Evolutionary conservation across 2,888 invertebrate genomes (phyloP).

Genomic region (Lamellibrachia satsuma): DNA sequence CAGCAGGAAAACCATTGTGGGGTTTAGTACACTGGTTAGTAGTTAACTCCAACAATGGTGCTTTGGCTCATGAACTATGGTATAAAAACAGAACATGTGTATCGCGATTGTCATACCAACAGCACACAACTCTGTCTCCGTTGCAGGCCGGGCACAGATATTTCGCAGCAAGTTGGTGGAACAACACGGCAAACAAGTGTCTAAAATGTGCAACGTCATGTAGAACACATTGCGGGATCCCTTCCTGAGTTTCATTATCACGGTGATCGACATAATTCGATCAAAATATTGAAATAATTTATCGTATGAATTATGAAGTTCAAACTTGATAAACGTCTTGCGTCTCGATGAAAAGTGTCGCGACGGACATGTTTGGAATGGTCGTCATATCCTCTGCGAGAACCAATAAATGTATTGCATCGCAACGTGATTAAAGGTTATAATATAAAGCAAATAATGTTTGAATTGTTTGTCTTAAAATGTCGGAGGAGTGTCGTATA

Average conservation of each 20-base stretch:
- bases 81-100: too few relatives aligned
- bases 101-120: too few relatives aligned
- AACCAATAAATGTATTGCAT: background rate
- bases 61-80: too few relatives aligned
- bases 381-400: background rate
- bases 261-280: too few relatives aligned
- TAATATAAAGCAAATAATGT: background rate
- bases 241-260: background rate
- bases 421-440: background rate
- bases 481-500: too few relatives aligned
- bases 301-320: background rate
- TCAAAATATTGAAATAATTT: too few relatives aligned
- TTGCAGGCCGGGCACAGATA: background rate
- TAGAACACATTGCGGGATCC: background rate
- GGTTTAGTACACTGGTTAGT: too few relatives aligned
- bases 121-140: background rate
- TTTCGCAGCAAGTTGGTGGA: conserved; percentile 3
- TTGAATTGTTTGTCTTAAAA: background rate
- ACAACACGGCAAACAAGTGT: background rate
- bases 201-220: background rate
- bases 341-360: background rate
- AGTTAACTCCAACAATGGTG: too few relatives aligned
- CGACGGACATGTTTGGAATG: background rate
- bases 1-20: too few relatives aligned
- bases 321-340: background rate